These are phyloP conservation scores for Pluvialis apricaria DNA, from an alignment of 2,113 vertebrate genomes.

Conservation along the genomic window DNA sequence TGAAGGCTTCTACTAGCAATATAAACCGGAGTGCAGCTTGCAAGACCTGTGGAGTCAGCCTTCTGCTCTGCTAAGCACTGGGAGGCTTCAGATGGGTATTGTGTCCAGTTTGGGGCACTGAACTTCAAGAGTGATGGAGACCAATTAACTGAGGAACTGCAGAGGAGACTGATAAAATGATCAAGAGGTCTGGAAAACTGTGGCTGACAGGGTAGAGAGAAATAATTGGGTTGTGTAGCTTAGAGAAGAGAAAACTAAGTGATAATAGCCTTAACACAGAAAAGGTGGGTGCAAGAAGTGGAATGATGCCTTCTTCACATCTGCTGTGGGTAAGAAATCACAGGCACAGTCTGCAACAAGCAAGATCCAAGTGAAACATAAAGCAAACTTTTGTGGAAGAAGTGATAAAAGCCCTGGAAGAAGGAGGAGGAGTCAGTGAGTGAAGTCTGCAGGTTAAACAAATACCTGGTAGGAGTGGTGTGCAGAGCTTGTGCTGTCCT, in stretches of 20 bases:
- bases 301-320: background rate
- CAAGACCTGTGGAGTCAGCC: background rate
- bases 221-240: background rate
- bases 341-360: background rate
- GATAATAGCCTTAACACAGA: background rate
- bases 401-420: background rate
- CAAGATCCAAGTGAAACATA: background rate
- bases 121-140: background rate
- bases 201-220: background rate
- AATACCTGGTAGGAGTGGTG: background rate
- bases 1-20: background rate
- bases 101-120: background rate
- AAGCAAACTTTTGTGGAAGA: background rate
- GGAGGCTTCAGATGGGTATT: background rate
- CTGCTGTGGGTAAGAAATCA: background rate
- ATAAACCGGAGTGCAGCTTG: accelerated
- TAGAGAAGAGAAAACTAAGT: background rate
- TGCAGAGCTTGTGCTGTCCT: background rate
- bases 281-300: background rate
- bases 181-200: background rate
- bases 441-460: background rate
- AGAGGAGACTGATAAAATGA: background rate
- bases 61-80: background rate
- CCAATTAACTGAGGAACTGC: background rate
- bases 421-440: background rate